Evolutionary conservation across 2,113 vertebrate species (phyloP), one percentile per base, ranked within the genome.

Genomic region (Hippocampus barbouri): DNA sequence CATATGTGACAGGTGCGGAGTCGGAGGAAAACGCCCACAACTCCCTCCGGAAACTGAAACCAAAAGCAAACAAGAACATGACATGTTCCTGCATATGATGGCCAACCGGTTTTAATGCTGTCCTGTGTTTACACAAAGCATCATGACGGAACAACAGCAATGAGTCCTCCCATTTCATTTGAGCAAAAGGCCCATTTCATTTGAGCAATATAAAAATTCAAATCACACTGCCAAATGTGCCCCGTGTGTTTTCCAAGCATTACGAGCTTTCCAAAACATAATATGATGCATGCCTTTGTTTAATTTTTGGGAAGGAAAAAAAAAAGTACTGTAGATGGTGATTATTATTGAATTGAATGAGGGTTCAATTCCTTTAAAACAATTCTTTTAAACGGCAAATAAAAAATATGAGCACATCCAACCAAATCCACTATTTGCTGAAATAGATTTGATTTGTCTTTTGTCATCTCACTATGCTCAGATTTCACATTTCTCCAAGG

Each of bases 401-500:
- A 7, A 47, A n/a, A 47, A 60, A 45, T 64, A 14, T 40, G 5
- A 38, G 5, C 34, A 38, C 34, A 38, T 38, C 5, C 34, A 38
- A 38, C 34, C 34, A 45, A 16, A 66, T 9, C 41, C n/a, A 27
- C 12, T 9, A 25, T 66, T 66, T 25, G 11, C 14, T 27, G 25
- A 66, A 66, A 27, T 43, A 10, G 34, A 63, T 63, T 11, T 40
- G 8, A 41, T 63, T 15, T 41, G n/a, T 43, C 23, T 60, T 60
- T 2, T 18, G 6, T 74, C 34, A 61, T 51, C 72, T 40, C 63
- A 45, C 67, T 68, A 53, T 62, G 49, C 63, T 75, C 70, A 59
- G 72, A 73, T 77, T 27, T 3, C 18, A 61, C 59, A 38, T 72
- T 71, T 40, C 45, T 70, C 59, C 49, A 8, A 61, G 40, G 66